Evolutionary conservation across 2,113 vertebrate genomes (phyloP), one percentile per base, ranked within the genome.

Genomic region (Clinocottus analis): DNA sequence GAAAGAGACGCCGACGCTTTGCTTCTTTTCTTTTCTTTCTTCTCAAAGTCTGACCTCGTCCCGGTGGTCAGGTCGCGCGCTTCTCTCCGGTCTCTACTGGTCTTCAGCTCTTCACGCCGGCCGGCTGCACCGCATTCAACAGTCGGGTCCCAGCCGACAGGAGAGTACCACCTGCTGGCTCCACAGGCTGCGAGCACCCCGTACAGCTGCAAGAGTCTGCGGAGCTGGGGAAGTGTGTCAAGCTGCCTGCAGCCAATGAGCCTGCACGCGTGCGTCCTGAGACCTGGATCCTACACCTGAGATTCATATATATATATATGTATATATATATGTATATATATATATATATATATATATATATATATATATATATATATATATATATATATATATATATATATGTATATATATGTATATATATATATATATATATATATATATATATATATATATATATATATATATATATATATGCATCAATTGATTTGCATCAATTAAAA

Each of bases 91-190:
- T 27, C 7, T 43, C 37, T 25, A 64, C 37, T 41, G 4, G 29
- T 65, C 0, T 16, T 29, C 16, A 31, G 63, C 25, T 33, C 53
- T 23, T 59, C 62, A 7, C n/a, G 70, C 31, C 76, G 59, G 76
- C 63, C 77, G 43, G 51, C 73, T 6, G 68, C 45, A 27, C n/a
- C n/a, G 37, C 55, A 25, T 63, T 70, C 69, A 72, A 27, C 74
- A 55, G 74, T 31, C 10, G 41, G 31, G 61, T n/a, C 56, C 19
- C 65, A 35, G 62, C 69, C 58, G 61, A n/a, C 70, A 3, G 49
- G 67, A 31, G 64, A 68, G 74, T 65, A 79, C 87, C 86, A 79
- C 87, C 92, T 87, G 85, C 89, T 83, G 93, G 86, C 60, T 60
- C 63, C 10, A 27, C 29, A 27, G 64, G 68, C 51, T 74, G 41